Evolutionary conservation across 2,797 vertebrate species (phyloP), one percentile per base, ranked within the genome.

Genomic region (Pampus argenteus): DNA sequence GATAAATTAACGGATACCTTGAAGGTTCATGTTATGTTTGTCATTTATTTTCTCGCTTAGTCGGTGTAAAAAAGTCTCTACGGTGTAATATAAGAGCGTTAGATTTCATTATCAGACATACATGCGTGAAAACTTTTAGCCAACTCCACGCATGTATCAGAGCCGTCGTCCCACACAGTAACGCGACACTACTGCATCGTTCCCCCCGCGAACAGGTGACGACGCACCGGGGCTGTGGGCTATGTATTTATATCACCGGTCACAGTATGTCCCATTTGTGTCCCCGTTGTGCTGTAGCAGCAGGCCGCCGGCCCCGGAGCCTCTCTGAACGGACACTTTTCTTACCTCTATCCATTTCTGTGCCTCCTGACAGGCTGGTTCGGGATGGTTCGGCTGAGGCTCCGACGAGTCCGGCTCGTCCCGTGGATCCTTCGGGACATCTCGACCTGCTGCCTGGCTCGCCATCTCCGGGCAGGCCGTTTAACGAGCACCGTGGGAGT

Each of bases 261-360:
- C 60, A 68, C 59, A 56, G 66, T 59, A 20, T 73, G 77, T 49
- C 74, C 81, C 80, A 10, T 55, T 71, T 74, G 17, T 67, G 68
- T 61, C 28, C 81, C 65, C 38, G 11, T 23, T 31, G 42, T 44
- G 63, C 47, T 8, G 36, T 3, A 42, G 57, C 45, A 71, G 60
- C 73, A 78, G 15, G 78, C 34, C 9, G 10, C 34, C 34, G 1
- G 65, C 78, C 78, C 57, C 9, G 6, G 10, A n/a, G 20, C 31
- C 31, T 8, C 48, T 14, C 44, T 13, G 22, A 11, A n/a, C 22
- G 42, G 75, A 70, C 66, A 66, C 55, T 63, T 34, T 60, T 84
- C 96, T 94, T 83, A 98, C 97, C 96, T 99, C 96, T 66, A 99
- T 98, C 97, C 98, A 98, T 93, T 96, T 95, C 91, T 96, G 98